phyloP scores from a whole-genome alignment of 2,888 invertebrate genomes.

The Candidula unifasciata region DNA sequence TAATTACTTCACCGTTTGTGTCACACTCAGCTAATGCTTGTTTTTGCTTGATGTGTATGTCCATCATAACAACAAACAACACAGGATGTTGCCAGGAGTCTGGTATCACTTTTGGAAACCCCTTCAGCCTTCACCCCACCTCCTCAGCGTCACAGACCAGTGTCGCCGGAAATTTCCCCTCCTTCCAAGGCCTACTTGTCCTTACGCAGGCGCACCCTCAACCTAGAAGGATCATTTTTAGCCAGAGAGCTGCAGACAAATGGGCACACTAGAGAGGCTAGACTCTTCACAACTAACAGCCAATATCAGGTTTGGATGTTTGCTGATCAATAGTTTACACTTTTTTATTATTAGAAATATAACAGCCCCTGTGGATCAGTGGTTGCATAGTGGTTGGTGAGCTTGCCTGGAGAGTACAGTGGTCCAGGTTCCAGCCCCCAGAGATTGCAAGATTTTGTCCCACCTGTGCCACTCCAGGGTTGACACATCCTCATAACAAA shows the following conservation, averaged over 20 bases:
- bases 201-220: conserved; percentile 57
- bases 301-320: conserved; percentile 35
- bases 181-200: conserved; percentile 50
- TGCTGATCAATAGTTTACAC: too few species aligned
- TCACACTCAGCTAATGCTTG: not conserved
- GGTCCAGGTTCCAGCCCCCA: too few species aligned
- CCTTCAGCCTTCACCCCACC: conserved; percentile 69
- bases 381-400: too few species aligned
- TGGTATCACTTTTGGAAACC: conserved; percentile 39
- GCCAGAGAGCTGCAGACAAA: conserved; percentile 28
- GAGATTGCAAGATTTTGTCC: too few species aligned
- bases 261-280: conserved; percentile 12
- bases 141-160: conserved; percentile 60
- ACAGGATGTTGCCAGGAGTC: conserved; percentile 18
- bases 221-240: conserved; percentile 54
- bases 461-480: too few species aligned
- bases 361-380: too few species aligned
- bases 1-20: not conserved
- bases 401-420: too few species aligned
- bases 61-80: not conserved
- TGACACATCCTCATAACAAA: too few species aligned
- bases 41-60: conserved; percentile 26
- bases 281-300: not conserved
- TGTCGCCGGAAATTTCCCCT: conserved; percentile 57
- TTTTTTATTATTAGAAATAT: too few species aligned